phyloP scores from a whole-genome alignment of 2,888 invertebrate genomes.

The Machimus rusticus region DNA sequence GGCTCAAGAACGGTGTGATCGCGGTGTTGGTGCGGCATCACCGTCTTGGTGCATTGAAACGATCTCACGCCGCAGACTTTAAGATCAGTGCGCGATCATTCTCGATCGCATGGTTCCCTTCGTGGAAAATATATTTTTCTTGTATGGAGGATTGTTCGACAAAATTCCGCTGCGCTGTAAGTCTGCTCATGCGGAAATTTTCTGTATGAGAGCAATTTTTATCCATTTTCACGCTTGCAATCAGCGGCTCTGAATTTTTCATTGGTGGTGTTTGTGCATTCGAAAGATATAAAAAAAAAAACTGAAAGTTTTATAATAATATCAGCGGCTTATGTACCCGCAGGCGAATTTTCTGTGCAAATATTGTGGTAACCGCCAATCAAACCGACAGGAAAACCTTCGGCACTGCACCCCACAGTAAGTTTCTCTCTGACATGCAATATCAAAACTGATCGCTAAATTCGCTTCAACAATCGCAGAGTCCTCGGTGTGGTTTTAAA shows the following conservation, averaged over 20 bases:
- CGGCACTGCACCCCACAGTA: constrained; percentile 2
- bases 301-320: constrained; percentile 21
- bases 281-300: neutral
- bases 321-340: constrained; percentile 12
- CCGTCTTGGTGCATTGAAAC: constrained; percentile 13
- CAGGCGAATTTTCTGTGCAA: constrained; percentile 34
- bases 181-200: constrained; percentile 25
- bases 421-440: constrained; percentile 20
- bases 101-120: constrained; percentile 27
- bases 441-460: neutral
- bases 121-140: constrained; percentile 14
- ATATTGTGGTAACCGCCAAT: constrained; percentile 37
- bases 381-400: constrained; percentile 23
- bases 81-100: constrained; percentile 35
- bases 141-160: constrained; percentile 12
- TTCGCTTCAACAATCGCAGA: constrained; percentile 5
- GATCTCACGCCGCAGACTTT: constrained; percentile 24
- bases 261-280: neutral
- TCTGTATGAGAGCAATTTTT: constrained; percentile 21
- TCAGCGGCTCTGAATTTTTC: neutral
- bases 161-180: constrained; percentile 1
- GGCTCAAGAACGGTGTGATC: neutral
- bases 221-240: constrained; percentile 30
- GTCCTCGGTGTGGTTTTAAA: neutral
- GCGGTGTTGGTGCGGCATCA: neutral